Evolutionary conservation across 92 coral and sea anemone species (phyloP).

Genomic region (Parazoanthus atlanticus): DNA sequence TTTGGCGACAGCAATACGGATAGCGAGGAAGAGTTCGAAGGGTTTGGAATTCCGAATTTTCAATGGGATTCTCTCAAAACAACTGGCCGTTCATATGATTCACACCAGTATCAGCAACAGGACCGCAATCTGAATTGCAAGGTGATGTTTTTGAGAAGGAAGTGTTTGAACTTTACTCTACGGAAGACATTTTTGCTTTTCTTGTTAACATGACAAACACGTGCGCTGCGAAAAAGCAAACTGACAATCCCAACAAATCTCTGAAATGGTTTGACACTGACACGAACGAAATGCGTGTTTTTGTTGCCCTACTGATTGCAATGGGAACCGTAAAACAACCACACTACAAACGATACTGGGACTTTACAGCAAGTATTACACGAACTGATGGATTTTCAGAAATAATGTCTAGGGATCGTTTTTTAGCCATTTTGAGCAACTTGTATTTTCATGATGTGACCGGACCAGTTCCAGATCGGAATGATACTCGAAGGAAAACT

Average conservation of each 20-base stretch:
- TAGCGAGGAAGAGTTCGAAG: too few relatives aligned
- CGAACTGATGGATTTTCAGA: constrained; percentile 3
- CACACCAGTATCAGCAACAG: neutral
- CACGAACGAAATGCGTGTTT: neutral
- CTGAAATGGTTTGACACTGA: neutral
- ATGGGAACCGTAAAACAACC: constrained; percentile 38
- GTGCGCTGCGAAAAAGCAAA: neutral
- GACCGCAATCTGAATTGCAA: neutral
- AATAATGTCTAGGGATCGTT: neutral
- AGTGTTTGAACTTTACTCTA: constrained; percentile 3
- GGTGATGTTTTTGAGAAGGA: neutral
- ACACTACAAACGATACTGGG: constrained; percentile 9
- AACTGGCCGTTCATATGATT: neutral
- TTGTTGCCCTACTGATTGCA: constrained; percentile 26
- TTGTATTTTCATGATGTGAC: constrained; percentile 26
- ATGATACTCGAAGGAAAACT: neutral
- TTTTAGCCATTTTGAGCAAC: constrained; percentile 11
- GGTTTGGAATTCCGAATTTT: too few relatives aligned
- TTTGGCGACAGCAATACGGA: neutral
- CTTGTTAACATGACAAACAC: constrained; percentile 19
- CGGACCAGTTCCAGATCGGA: neutral
- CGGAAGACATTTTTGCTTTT: neutral
- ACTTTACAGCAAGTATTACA: neutral
- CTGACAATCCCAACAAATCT: neutral
- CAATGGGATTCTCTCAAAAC: too few relatives aligned